A percentile compares a stretch with the other conserved stretches of the same genome.
These are phyloP conservation scores for Megatriorchis doriae DNA, from an alignment of 2,113 vertebrate species.

Conservation along the genomic window DNA sequence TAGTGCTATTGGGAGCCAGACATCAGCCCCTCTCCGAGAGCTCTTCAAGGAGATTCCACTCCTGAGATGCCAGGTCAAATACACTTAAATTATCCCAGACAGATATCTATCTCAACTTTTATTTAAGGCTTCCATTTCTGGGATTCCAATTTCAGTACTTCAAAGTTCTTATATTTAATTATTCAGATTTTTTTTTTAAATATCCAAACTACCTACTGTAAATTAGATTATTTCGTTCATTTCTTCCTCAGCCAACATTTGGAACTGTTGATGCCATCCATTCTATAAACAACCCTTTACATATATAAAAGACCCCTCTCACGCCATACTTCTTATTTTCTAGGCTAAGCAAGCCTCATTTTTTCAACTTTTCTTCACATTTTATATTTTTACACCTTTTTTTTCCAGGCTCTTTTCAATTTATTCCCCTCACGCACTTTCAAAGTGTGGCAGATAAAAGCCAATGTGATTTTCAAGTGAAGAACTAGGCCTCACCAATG, in stretches of 20 bases:
- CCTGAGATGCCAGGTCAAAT: not conserved
- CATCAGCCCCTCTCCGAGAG: not conserved
- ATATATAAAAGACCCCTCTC: not conserved
- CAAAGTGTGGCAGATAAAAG: not conserved
- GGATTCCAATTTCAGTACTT: not conserved
- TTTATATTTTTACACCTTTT: not conserved
- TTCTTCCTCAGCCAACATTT: not conserved
- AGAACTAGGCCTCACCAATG: not conserved
- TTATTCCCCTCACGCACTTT: not conserved
- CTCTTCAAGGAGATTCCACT: not conserved
- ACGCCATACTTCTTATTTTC: not conserved
- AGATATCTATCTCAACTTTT: not conserved
- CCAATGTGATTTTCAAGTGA: not conserved
- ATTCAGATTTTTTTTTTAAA: not conserved
- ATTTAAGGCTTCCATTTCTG: not conserved
- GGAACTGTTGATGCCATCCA: not conserved
- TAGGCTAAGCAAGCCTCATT: not conserved
- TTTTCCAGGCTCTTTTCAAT: not conserved
- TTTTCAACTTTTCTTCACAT: not conserved
- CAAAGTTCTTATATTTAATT: not conserved
- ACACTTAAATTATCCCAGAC: not conserved
- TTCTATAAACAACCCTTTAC: not conserved
- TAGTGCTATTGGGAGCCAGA: not conserved
- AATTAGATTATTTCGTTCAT: not conserved
- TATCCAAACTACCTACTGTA: not conserved